A percentile compares a stretch with the other conserved stretches of the same genome.
These are phyloP conservation scores for Spisula solida DNA, from an alignment of 2,888 invertebrate genomes.

Conservation along the genomic window DNA sequence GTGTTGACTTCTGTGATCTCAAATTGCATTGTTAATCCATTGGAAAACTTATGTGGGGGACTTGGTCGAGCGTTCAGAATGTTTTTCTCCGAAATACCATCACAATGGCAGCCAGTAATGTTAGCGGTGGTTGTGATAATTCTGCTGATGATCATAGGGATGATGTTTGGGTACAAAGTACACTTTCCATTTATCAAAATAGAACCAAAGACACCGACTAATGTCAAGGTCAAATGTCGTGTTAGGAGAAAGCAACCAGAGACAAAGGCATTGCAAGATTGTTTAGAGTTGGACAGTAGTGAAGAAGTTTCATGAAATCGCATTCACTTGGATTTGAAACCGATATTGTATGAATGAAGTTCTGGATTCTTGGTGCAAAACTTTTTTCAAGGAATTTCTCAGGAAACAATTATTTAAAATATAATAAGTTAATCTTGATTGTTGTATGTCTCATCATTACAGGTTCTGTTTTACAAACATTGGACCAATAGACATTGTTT, in stretches of 20 bases:
- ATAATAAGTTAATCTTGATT: too few species aligned
- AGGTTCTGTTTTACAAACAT: too few species aligned
- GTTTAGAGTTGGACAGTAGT: not conserved
- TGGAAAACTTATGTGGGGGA: constrained; percentile 76
- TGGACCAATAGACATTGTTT: too few species aligned
- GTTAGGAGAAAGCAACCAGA: not conserved
- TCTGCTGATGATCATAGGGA: constrained; percentile 74
- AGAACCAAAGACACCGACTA: constrained; percentile 79
- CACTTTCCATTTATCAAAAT: constrained; percentile 77
- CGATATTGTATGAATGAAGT: too few species aligned
- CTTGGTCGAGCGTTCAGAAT: constrained; percentile 77
- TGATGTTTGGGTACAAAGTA: constrained; percentile 80
- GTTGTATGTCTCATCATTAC: too few species aligned
- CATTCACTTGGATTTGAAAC: not conserved
- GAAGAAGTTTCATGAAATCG: not conserved
- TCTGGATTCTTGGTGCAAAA: too few species aligned
- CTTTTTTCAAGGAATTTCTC: too few species aligned
- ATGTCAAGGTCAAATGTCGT: constrained; percentile 8
- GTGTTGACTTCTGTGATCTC: constrained; percentile 81
- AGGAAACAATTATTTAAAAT: too few species aligned
- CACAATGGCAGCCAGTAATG: constrained; percentile 83
- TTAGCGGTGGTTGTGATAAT: constrained; percentile 68
- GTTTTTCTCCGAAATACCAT: constrained; percentile 83
- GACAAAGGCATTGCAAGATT: not conserved
- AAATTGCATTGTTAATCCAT: constrained; percentile 79